Evolutionary conservation across 2,797 vertebrate genomes (phyloP), one percentile per base, ranked within the genome.

Genomic region (Anas acuta): DNA sequence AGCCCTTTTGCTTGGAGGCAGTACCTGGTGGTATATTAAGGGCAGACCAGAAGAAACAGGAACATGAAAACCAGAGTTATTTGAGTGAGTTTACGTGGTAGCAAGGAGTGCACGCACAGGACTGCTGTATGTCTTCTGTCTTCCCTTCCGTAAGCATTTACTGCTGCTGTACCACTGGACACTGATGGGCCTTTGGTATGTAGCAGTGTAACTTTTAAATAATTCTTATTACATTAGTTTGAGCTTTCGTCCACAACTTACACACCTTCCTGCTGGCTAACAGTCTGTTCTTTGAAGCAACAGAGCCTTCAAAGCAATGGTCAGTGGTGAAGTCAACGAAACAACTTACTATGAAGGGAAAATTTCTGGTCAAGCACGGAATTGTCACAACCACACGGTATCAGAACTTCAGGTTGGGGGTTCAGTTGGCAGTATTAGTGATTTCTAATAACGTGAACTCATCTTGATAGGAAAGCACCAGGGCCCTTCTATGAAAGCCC

Each of bases 191-290:
- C 47, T 53, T 64, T 19, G 25, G 21, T 32, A 47, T 9, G 37
- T 30, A 22, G 25, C 28, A 33, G 5, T 7, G 4, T 5, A 22
- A 76, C 54, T 77, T 45, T 8, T 1, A 43, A 53, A 79, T 9
- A 69, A 57, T 6, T 39, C 32, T 56, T 61, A 35, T 1, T 39
- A 51, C 18, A 70, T 20, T 22, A 51, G 21, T 25, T 3, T 66
- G n/a, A 82, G 33, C 32, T 74, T 77, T 86, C 62, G 72, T 39
- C 13, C 49, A 75, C 78, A 84, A 26, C 20, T 79, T 67, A 53
- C 0, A 0, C 7, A 18, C 20, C 17, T 57, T 79, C 60, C 75
- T 66, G 18, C 17, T 54, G 45, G 15, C 0, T 33, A 45, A 77
- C 16, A 43, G 20, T 33, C 74, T 43, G 15, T 62, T 60, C 76